Percentiles rank a stretch among this genome's conserved stretches.
Evolutionary conservation across 92 coral and sea anemone species (phyloP).

Genomic region (Actinostola sp.): DNA sequence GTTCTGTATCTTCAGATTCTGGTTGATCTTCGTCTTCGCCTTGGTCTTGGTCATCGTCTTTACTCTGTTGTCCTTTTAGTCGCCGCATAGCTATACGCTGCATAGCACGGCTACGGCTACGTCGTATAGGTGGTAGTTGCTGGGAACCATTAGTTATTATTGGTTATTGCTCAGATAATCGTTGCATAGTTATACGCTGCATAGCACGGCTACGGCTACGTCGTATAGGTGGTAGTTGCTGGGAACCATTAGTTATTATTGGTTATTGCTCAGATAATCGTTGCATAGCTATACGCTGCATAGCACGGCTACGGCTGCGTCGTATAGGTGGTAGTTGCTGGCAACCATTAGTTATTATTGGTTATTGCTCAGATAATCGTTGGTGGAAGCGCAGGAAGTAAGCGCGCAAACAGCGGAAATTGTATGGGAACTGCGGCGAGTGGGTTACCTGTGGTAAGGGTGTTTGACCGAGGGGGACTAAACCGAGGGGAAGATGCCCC

Average conservation of each 20-base stretch:
- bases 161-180: not conserved
- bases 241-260: not conserved
- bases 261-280: not conserved
- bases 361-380: not conserved
- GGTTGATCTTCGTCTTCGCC: slow-evolving; percentile 89
- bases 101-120: slow-evolving; percentile 63
- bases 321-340: slow-evolving; percentile 43
- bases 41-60: slow-evolving; percentile 71
- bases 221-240: slow-evolving; percentile 42
- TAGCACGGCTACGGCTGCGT: slow-evolving; percentile 9
- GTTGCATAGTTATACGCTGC: not conserved
- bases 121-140: slow-evolving; percentile 44
- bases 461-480: too few relatives aligned
- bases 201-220: slow-evolving; percentile 8
- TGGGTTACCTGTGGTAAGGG: too few relatives aligned
- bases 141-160: not conserved
- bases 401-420: too few relatives aligned
- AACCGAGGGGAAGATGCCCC: too few relatives aligned
- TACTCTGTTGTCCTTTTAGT: slow-evolving; percentile 47
- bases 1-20: slow-evolving; percentile 82
- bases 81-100: slow-evolving; percentile 60
- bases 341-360: not conserved
- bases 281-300: not conserved
- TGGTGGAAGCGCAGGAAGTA: too few relatives aligned
- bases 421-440: too few relatives aligned